These are phyloP conservation scores for Stenurella melanura DNA, from an alignment of 2,888 invertebrate species.

Conservation along the genomic window DNA sequence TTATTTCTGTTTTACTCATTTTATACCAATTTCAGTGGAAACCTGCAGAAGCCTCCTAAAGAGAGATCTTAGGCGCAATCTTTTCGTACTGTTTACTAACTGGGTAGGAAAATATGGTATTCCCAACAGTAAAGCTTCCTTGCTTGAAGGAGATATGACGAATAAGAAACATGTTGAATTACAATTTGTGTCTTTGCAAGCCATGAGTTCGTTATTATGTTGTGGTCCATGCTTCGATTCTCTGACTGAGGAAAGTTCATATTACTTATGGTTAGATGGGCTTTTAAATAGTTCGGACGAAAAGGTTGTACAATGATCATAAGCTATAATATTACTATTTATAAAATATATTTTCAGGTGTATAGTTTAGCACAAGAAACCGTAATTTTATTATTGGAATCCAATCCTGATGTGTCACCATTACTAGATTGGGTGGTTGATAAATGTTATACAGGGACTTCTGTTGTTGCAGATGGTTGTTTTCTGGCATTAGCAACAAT, in stretches of 20 bases:
- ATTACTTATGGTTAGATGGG: conserved; percentile 95
- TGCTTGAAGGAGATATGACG: conserved; percentile 57
- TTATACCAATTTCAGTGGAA: conserved; percentile 82
- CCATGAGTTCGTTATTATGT: conserved; percentile 96
- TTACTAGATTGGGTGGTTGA: conserved; percentile 98
- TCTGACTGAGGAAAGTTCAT: conserved; percentile 91
- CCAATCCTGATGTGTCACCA: conserved; percentile 93
- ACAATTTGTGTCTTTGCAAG: conserved; percentile 79
- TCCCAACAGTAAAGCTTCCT: conserved; percentile 74
- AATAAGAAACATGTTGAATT: conserved; percentile 72
- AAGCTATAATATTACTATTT: not conserved
- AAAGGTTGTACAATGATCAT: conserved; percentile 77
- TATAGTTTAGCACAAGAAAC: conserved; percentile 95
- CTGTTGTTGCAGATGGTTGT: conserved; percentile 95
- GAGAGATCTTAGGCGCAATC: conserved; percentile 87
- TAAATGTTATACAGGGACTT: conserved; percentile 94
- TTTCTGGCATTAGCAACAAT: conserved; percentile 97
- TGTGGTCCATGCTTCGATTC: conserved; percentile 97
- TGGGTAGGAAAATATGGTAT: conserved; percentile 95
- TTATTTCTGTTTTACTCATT: conserved; percentile 38
- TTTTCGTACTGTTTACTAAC: conserved; percentile 93
- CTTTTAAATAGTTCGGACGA: conserved; percentile 91
- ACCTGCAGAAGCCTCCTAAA: conserved; percentile 89
- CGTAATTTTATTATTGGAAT: conserved; percentile 93
- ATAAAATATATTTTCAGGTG: conserved; percentile 77